These are phyloP conservation scores for Leptura quadrifasciata DNA, from an alignment of 2,888 invertebrate species.

Conservation along the genomic window DNA sequence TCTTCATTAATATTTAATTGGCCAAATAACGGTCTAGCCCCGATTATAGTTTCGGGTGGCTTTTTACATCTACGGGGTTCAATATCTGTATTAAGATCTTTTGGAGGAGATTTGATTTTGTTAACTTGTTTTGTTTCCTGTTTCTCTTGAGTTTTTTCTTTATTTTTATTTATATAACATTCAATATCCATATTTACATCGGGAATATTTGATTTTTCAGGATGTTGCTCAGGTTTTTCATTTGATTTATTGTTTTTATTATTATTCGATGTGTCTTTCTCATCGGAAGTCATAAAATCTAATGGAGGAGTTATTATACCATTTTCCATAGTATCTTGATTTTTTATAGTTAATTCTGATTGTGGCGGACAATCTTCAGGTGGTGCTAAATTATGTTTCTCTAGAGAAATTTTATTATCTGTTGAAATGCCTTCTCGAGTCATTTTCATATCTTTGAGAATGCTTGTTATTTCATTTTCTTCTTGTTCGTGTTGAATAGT, in stretches of 20 bases:
- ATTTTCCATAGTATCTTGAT: not conserved
- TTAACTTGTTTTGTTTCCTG: conserved; percentile 12
- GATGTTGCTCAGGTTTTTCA: not conserved
- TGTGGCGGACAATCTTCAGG: not conserved
- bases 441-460: conserved; percentile 57
- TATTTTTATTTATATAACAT: conserved; percentile 40
- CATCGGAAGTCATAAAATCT: not conserved
- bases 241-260: not conserved
- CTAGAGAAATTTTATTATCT: not conserved
- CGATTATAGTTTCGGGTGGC: conserved; percentile 71
- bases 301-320: conserved; percentile 8
- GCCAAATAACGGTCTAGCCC: conserved; percentile 72
- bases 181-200: conserved; percentile 37
- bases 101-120: conserved; percentile 39
- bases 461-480: conserved; percentile 55
- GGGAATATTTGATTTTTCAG: conserved; percentile 2
- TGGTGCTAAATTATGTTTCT: not conserved
- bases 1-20: conserved; percentile 71
- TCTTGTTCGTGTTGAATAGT: conserved; percentile 47
- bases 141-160: conserved; percentile 29
- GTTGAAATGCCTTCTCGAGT: conserved; percentile 50
- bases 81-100: conserved; percentile 51
- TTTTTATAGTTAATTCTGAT: not conserved
- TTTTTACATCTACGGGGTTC: conserved; percentile 68
- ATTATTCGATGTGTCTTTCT: not conserved